Conservation (phyloP, 1,140 invertebrate genomes). For the Rhopalosiphum maidis region DNA sequence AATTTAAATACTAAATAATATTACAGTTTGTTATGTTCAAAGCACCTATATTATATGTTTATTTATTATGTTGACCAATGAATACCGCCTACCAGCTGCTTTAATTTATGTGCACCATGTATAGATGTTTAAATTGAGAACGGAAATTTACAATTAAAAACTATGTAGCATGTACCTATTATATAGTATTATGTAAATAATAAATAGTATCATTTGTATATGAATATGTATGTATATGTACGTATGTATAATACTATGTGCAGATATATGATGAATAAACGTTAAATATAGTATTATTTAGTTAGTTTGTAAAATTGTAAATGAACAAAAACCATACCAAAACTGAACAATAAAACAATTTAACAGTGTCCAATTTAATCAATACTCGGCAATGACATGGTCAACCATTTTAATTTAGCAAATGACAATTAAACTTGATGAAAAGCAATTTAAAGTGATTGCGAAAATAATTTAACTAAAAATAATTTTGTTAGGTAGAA, state of each 20-base stretch:
- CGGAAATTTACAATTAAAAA: slow-evolving; percentile 13
- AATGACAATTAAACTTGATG: background rate
- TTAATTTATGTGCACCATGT: background rate
- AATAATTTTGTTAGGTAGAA: background rate
- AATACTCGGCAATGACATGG: background rate
- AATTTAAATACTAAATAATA: background rate
- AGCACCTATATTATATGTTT: background rate
- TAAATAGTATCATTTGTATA: background rate
- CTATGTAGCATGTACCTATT: background rate
- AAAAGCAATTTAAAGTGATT: background rate
- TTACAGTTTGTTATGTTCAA: background rate
- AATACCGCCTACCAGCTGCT: background rate
- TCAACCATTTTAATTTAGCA: background rate
- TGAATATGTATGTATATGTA: background rate
- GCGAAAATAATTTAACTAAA: background rate
- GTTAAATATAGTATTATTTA: background rate
- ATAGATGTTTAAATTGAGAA: background rate
- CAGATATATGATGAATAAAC: background rate
- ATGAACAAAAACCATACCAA: background rate
- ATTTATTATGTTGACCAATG: background rate
- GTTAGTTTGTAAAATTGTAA: background rate
- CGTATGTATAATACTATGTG: background rate
- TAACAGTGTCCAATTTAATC: background rate
- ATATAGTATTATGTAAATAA: background rate
- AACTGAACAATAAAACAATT: background rate